phyloP scores from a whole-genome alignment of 1,140 invertebrate species.

The Trichoplusia ni region DNA sequence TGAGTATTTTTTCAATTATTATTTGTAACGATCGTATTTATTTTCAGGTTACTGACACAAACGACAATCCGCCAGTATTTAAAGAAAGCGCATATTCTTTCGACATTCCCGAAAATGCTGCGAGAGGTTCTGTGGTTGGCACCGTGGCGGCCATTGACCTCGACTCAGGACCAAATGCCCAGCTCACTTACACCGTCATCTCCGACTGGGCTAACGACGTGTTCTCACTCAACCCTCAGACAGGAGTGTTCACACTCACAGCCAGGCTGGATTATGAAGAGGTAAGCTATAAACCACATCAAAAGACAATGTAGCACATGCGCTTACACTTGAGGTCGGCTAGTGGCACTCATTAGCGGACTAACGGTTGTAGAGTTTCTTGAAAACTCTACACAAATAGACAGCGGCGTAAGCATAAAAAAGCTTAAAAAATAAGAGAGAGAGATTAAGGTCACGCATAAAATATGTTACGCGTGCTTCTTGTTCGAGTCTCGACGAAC shows the following conservation, averaged over 20 bases:
- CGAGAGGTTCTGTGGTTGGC: conserved; percentile 90
- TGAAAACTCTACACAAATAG: conserved; percentile 4
- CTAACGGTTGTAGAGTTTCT: conserved; percentile 15
- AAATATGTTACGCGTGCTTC: conserved; percentile 6
- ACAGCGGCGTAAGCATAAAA: neutral
- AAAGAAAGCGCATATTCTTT: conserved; percentile 92
- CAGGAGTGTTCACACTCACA: conserved; percentile 94
- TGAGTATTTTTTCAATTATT: too few species aligned
- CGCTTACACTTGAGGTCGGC: too few species aligned
- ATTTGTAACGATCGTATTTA: too few species aligned
- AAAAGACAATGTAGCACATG: too few species aligned
- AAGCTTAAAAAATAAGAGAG: conserved; percentile 5
- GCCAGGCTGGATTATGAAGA: conserved; percentile 96
- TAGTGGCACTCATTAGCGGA: conserved; percentile 11
- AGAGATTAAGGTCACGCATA: conserved; percentile 24
- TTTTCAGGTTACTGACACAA: conserved; percentile 93
- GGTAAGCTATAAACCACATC: conserved; percentile 85
- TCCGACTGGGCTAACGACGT: conserved; percentile 97
- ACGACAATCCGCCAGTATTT: conserved; percentile 97
- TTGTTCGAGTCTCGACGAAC: conserved; percentile 12
- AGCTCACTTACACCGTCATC: conserved; percentile 93
- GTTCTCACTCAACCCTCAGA: conserved; percentile 95
- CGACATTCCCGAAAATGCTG: conserved; percentile 93
- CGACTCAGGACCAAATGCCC: conserved; percentile 93
- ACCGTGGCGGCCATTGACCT: conserved; percentile 91